These are phyloP conservation scores for Ctenochaetus hawaiiensis DNA, from an alignment of 2,797 vertebrate species.

Conservation along the genomic window DNA sequence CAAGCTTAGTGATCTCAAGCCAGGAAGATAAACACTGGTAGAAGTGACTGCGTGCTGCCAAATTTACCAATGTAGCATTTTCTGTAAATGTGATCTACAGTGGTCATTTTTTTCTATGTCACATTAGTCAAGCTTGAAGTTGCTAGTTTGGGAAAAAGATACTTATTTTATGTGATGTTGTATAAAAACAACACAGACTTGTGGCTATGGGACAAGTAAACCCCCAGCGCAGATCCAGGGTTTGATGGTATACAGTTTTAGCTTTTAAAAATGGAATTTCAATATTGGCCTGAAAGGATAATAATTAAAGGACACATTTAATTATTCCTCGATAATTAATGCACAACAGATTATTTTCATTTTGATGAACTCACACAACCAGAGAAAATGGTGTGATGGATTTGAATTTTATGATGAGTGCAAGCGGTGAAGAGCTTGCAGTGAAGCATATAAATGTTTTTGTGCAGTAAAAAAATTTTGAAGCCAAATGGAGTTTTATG, in stretches of 20 bases:
- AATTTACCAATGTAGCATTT: too few species aligned
- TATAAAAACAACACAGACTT: background rate
- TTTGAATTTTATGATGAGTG: slow-evolving; percentile 18
- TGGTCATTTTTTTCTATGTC: too few species aligned
- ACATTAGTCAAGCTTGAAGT: too few species aligned
- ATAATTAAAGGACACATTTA: background rate
- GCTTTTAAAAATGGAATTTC: background rate
- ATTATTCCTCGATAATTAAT: background rate
- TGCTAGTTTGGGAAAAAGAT: background rate
- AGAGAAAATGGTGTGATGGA: background rate
- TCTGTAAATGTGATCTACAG: too few species aligned
- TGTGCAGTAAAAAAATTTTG: background rate
- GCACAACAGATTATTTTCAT: slow-evolving; percentile 5
- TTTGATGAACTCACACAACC: slow-evolving; percentile 3
- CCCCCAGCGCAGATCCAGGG: background rate
- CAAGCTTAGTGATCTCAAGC: too few species aligned
- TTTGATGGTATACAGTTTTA: background rate
- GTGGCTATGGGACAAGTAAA: background rate
- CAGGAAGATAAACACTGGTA: too few species aligned
- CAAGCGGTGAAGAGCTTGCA: background rate
- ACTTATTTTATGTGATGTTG: background rate
- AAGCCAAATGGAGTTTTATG: background rate
- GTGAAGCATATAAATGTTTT: background rate
- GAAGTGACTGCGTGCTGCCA: too few species aligned
- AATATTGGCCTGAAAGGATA: background rate